Base-by-base conservation (phyloP, 2,888 invertebrate genomes). In the Hedychridium roseum region DNA sequence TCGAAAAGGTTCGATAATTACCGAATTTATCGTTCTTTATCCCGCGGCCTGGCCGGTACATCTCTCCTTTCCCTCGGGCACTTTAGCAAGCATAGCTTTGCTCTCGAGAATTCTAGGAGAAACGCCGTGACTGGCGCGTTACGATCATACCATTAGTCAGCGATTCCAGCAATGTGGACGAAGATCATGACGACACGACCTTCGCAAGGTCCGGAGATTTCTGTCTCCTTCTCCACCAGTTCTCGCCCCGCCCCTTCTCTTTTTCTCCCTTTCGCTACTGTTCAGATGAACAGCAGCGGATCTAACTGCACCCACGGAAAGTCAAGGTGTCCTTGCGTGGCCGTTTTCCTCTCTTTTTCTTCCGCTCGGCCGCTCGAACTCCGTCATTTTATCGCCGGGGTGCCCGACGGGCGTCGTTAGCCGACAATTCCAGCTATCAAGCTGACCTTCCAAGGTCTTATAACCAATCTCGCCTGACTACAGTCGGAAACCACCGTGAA, bases 61-160 rank as follows among this genome's bases (percentile, higher is more conserved):
- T 40, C 27, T 17, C 35, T 44, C 30, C 39, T 39, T 44, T 9
- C 14, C 37, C 42, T 45, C 40, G 36, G 42, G 45, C 53, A 43
- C 49, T 49, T 49, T 44, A 3, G 3, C 46, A 42, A 31, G 35
- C 40, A 32, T 37, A 32, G 35, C 42, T 44, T 37, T 53, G 39
- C n/a, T 43, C 40, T 37, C 57, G 51, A 52, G 60, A 60, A 59
- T 64, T 67, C 67, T 62, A 63, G 58, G 54, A 59, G 60, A 57
- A 55, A 65, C 54, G 55, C 54, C 54, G 61, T 53, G n/a, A 30
- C 36, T 57, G 52, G 49, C 18, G 38, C 30, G 43, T 30, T 40
- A 74, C 72, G 70, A 76, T 74, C 72, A 70, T 59, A 65, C 73
- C 71, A 74, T 76, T 75, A 75, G 69, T 66, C 68, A 64, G 53